Conservation (phyloP, 1,140 invertebrate species). For the Hermetia illucens region DNA sequence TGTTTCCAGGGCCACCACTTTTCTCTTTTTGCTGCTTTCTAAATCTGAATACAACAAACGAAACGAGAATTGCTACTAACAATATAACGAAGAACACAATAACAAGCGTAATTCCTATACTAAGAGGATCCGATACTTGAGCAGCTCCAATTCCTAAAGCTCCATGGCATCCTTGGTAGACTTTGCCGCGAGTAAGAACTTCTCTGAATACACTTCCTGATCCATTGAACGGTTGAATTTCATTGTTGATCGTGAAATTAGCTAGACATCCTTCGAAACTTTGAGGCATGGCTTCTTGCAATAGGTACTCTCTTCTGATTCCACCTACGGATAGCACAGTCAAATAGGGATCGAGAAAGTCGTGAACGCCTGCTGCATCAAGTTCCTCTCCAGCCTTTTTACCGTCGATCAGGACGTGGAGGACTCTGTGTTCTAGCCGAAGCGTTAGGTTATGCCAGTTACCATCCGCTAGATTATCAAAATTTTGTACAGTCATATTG, state of each 20-base stretch:
- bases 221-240: conserved; percentile 78
- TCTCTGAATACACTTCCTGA: conserved; percentile 66
- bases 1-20: conserved; percentile 35
- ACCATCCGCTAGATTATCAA: conserved; percentile 53
- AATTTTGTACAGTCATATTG: conserved; percentile 58
- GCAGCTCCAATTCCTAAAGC: conserved; percentile 56
- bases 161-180: conserved; percentile 50
- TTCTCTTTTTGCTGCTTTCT: conserved; percentile 75
- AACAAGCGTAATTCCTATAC: conserved; percentile 80
- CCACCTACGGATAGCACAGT: conserved; percentile 66
- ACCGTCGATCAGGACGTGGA: conserved; percentile 56
- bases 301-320: conserved; percentile 38
- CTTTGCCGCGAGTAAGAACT: conserved; percentile 49
- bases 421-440: conserved; percentile 46
- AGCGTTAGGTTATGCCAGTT: conserved; percentile 75
- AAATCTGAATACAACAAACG: conserved; percentile 76
- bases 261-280: conserved; percentile 79
- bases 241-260: conserved; percentile 77
- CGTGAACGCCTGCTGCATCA: conserved; percentile 69
- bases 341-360: conserved; percentile 82
- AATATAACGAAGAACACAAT: conserved; percentile 88
- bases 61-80: conserved; percentile 73
- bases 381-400: conserved; percentile 64
- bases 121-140: conserved; percentile 68
- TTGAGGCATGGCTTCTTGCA: conserved; percentile 32